Evolutionary conservation across 2,113 vertebrate species (phyloP).

Genomic region (Enhydra lutris): DNA sequence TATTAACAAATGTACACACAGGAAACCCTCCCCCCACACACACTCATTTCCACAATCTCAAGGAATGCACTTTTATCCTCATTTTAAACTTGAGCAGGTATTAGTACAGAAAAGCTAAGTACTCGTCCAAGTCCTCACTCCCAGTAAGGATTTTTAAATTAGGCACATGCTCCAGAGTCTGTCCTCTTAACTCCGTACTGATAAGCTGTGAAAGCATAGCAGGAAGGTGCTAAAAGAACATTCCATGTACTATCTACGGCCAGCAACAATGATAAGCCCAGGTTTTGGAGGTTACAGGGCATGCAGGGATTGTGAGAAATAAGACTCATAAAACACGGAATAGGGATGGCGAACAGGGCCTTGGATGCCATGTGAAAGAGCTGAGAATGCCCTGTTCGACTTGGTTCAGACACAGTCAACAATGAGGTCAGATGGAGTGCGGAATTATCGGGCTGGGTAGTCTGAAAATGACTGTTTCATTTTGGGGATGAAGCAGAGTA

Average conservation of each 20-base stretch:
- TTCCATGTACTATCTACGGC: not conserved
- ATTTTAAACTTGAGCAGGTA: not conserved
- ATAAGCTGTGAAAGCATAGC: not conserved
- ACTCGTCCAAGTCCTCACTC: not conserved
- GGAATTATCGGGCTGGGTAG: not conserved
- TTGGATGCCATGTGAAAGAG: not conserved
- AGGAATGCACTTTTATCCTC: not conserved
- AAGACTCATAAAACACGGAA: not conserved
- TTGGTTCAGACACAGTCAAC: not conserved
- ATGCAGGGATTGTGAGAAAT: not conserved
- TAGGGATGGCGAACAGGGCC: not conserved
- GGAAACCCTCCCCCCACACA: no score
- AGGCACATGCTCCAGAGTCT: rapidly evolving
- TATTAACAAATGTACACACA: not conserved
- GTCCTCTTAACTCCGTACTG: not conserved
- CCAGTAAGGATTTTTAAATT: no score
- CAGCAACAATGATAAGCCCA: not conserved
- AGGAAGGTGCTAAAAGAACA: not conserved
- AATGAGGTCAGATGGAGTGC: not conserved
- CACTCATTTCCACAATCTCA: not conserved
- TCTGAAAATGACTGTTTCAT: conserved; percentile 56
- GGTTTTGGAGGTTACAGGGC: not conserved
- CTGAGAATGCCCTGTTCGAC: not conserved
- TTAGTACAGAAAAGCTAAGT: not conserved
- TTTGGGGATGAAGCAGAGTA: conserved; percentile 46